Base-by-base conservation (phyloP, 2,888 invertebrate genomes). In the Stenchaetothrips biformis region DNA sequence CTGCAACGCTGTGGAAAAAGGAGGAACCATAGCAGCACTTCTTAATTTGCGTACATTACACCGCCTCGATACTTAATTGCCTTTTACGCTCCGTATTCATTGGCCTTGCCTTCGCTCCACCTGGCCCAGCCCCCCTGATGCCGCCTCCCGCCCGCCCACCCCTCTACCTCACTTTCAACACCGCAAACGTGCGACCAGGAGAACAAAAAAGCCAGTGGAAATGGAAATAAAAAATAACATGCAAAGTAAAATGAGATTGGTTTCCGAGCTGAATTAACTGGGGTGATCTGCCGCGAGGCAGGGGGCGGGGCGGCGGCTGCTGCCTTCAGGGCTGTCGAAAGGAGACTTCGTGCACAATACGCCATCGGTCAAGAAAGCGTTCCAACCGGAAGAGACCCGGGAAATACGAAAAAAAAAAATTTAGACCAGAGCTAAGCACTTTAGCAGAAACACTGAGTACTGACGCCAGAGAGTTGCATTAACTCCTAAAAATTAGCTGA, bases 231-330 rank as follows among this genome's bases (percentile, higher is more conserved):
- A 53, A 18, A 53, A 18, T 53, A 53, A 11, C 11, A 53, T 53
- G 13, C 53, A 53, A 53, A 53, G 18, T 67, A 67, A 67, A 67
- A 21, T 67, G 67, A 67, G 67, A 67, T 67, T 67, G 67, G 21
- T 21, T 67, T 6, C 21, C 21, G 67, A 21, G 8, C 21, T 67
- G 67, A 67, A 67, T 67, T 67, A 67, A 67, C 67, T 67, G n/a
- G n/a, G 67, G 53, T 16, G 53, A 16, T 53, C 53, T 9, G 53
- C 16, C 37, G 1, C 37, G 37, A 1, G 37, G 37, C 37, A 37
- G 37, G 37, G 37, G 37, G 37, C 37, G 37, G 1, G 37, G 37
- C 37, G 37, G n/a, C n/a, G n/a, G n/a, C 4, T 37, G 37, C 37
- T 37, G 37, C 37, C 37, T 37, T 37, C 37, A 37, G 37, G 37